These are phyloP conservation scores for Dryomyza anilis DNA, from an alignment of 2,888 invertebrate species.

Conservation along the genomic window DNA sequence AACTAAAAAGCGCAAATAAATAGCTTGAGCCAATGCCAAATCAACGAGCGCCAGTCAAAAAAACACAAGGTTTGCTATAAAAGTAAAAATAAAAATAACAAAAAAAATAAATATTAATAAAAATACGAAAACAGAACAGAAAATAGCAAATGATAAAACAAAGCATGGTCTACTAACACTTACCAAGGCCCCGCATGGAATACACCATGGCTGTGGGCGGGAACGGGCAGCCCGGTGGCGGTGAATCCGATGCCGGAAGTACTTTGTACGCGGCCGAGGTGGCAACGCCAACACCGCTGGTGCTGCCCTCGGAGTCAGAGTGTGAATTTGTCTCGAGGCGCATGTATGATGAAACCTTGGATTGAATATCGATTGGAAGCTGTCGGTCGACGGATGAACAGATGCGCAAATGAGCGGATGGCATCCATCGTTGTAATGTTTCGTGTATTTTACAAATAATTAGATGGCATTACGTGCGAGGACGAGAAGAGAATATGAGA, in stretches of 20 bases:
- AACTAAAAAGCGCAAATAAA: background rate
- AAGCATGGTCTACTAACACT: conserved; percentile 61
- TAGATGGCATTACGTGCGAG: conserved; percentile 2
- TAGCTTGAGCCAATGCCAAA: background rate
- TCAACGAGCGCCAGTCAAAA: background rate
- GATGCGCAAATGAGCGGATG: no score
- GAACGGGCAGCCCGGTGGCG: conserved; percentile 65
- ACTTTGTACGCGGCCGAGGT: conserved; percentile 61
- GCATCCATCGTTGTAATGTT: background rate
- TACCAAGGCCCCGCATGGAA: conserved; percentile 64
- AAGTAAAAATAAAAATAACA: background rate
- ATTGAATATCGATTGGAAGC: conserved; percentile 90
- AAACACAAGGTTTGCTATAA: background rate
- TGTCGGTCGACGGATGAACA: conserved; percentile 56
- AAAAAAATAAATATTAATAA: conserved; percentile 5
- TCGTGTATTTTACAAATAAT: conserved; percentile 1
- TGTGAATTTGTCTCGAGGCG: conserved; percentile 60
- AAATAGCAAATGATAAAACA: conserved; percentile 40
- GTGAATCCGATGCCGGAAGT: conserved; percentile 61
- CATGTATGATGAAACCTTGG: conserved; percentile 79
- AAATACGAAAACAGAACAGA: conserved; percentile 35
- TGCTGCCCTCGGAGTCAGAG: conserved; percentile 61
- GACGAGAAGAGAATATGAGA: background rate
- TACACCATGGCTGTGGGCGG: conserved; percentile 86
- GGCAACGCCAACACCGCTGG: conserved; percentile 58